Base-by-base conservation (phyloP, 2,113 vertebrate species). In the Notarius quadriscutis region DNA sequence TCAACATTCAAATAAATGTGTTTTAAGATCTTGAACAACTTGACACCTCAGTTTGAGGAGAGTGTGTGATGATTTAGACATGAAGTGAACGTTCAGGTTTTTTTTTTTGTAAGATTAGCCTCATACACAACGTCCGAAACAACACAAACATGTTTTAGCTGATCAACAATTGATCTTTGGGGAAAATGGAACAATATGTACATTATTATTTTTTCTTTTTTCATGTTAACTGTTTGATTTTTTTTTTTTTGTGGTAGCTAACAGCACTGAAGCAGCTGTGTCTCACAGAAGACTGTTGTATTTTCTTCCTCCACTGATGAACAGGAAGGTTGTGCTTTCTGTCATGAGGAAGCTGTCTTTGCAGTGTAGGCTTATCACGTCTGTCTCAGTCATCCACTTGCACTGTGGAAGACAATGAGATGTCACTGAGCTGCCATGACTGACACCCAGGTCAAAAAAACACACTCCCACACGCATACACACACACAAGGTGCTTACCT, bases 401-500 rank as follows among this genome's bases (percentile, higher is more conserved):
- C 20, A 83, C 55, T 78, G 51, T 9, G 48, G 58, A 48, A 84
- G 69, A 84, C 83, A 84, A 84, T 25, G 85, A 79, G 63, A 86
- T 88, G 83, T 88, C 88, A 86, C 25, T n/a, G 89, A 86, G 86
- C 77, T 89, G 83, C 75, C 20, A 41, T 84, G 83, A 60, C 69
- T 84, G 83, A 84, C 69, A 60, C 55, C 8, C 30, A 60, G 83
- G 69, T 84, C 83, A 85, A 58, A 55, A 22, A 50, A 30, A 58
- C 87, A 84, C 74, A 60, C 71, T 55, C 25, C 25, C 55, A 81
- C 63, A 85, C 75, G 51, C 77, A 62, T n/a, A 50, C 53, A 50
- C 53, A 55, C 83, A 74, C 87, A 88, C 83, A 71, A 62, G 17
- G 78, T 78, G 80, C 83, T 88, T 82, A 88, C 84, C 80, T 83